Evolutionary conservation across 2,797 vertebrate species (phyloP).

Genomic region (Danionella dracula): DNA sequence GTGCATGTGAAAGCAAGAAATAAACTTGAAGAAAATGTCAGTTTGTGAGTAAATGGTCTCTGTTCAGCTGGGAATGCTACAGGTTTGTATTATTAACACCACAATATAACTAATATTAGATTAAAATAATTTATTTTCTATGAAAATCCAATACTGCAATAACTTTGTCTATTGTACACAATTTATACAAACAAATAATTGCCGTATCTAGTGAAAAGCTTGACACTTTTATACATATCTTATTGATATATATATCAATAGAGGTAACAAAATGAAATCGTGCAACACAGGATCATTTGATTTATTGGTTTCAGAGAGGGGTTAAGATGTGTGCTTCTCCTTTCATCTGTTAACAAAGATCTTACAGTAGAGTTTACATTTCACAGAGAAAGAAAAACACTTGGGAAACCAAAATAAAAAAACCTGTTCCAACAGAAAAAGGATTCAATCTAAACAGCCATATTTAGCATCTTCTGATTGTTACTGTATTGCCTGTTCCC

Average conservation of each 20-base stretch:
- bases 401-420: constrained; percentile 45
- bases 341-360: constrained; percentile 43
- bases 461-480: constrained; percentile 52
- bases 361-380: constrained; percentile 56
- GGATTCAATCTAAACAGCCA: constrained; percentile 45
- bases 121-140: too few species aligned
- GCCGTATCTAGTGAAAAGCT: too few species aligned
- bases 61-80: too few species aligned
- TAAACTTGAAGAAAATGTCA: too few species aligned
- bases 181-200: too few species aligned
- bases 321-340: constrained; percentile 56
- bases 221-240: too few species aligned
- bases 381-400: constrained; percentile 46
- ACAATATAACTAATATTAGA: not conserved
- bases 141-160: too few species aligned
- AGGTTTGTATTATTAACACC: not conserved
- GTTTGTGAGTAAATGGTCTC: too few species aligned
- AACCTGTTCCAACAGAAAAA: constrained; percentile 34
- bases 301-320: constrained; percentile 74
- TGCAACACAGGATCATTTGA: constrained; percentile 63
- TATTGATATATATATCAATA: too few species aligned
- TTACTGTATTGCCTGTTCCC: constrained; percentile 39
- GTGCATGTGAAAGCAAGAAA: too few species aligned
- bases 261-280: constrained; percentile 52
- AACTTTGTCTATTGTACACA: too few species aligned